Evolutionary conservation across 1,140 invertebrate genomes (phyloP), one percentile per base, ranked within the genome.

Genomic region (Temnothorax curvispinosus): DNA sequence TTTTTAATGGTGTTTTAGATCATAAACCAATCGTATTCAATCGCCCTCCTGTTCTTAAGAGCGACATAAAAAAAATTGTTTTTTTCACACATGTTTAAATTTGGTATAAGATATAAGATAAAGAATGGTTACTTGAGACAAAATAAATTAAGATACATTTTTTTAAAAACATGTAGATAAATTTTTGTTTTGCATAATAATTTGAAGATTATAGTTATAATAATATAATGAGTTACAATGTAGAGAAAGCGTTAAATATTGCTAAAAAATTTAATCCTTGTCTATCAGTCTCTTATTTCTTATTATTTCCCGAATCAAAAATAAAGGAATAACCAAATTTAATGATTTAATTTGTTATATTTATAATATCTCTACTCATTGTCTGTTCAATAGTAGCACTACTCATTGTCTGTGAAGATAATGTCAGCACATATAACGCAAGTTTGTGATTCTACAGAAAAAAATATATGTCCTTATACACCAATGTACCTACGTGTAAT

Each of bases 11-110:
- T 65, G 9, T 65, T 78, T 13, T 50, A 80, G 77, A 80, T 80
- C 3, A 69, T 80, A 11, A 80, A 80, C 50, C 62, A 67, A 80
- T 80, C 77, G 18, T 80, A 80, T 69, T 69, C 77, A 5, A 41
- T 80, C 5, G 77, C 62, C 6, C 60, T 80, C 44, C 0, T 80
- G 2, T 69, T 80, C 54, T 80, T 69, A 52, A 80, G 5, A 69
- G n/a, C 27, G 0, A 78, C 21, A 18, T 78, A 7, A 77, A 47
- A 64, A 27, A 47, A 15, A 32, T n/a, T 11, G 11, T 21, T 27
- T 72, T 6, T 7, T 3, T 27, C 27, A 27, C 27, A 1, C 7
- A 65, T 2, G 4, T 64, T 58, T 77, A 35, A 77, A 47, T 13
- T 27, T n/a, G 1, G 32, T 21, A 27, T 27, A 27, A 50, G 27